Base-by-base conservation (phyloP, 2,113 vertebrate species). In the western clawed frog (Xenopus tropicalis) region DNA sequence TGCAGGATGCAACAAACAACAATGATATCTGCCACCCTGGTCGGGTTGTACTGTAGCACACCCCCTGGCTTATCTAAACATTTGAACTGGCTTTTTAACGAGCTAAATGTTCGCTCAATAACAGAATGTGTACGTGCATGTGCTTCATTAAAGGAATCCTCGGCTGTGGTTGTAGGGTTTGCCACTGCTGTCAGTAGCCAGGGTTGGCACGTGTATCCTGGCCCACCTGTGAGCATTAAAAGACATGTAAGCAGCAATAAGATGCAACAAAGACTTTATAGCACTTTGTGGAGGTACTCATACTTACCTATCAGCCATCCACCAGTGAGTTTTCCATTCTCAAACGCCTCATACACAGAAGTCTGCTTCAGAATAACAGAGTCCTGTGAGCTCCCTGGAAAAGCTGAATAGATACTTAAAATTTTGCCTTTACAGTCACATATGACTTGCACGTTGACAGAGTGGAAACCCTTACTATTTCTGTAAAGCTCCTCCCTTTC, bases 1-100 rank as follows among this genome's bases (percentile, higher is more conserved):
- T 74, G 72, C 22, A 67, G 24, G 17, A 74, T 74, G 56, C 72
- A 74, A 54, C 72, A 74, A 23, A 54, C 63, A 62, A 74, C 64
- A 7, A 74, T 67, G 23, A 74, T 74, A 44, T 74, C 72, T 5
- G 64, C 65, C 37, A 74, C 72, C 37, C 67, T 74, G n/a, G 72
- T 67, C 14, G 74, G 74, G 14, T 65, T 58, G 29, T 77, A 70
- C 61, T 77, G 68, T 10, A 77, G 69, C 10, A 58, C 74, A 1
- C 75, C 75, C 4, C 69, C 69, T 1, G 75, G 66, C 44, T 61
- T 59, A 69, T 77, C 61, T 48, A 77, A 44, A 44, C 61, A 77
- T 21, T 54, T 62, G 64, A 77, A 77, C 1, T 20, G 67, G 1
- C 8, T 77, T 42, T 77, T 70, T 14, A 77, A 13, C 16, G 65